Evolutionary conservation across 2,888 invertebrate genomes (phyloP), one percentile per base, ranked within the genome.

Genomic region (Mactromeris polynyma): DNA sequence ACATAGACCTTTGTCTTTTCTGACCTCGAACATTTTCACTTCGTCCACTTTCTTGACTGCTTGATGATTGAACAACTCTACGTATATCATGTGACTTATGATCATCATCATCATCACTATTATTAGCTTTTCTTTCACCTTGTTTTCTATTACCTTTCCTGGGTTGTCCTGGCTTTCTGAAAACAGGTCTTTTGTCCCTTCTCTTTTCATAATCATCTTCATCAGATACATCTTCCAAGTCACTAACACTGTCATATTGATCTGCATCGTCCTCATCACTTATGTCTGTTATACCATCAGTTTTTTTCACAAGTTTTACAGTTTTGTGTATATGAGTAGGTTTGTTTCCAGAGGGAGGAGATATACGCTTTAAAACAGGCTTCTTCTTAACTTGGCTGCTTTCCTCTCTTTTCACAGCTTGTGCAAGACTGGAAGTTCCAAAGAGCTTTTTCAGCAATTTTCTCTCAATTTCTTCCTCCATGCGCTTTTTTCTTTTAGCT

Each of bases 241-340:
- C 90, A 89, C 90, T 90, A 40, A 90, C 83, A 84, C 87, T 82
- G 31, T 90, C 90, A 87, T 90, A 90, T 31, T 85, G 77, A 64
- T 77, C 51, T 38, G 46, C 46, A 31, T 33, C 51, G 3, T 89
- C 86, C 21, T 88, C 89, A 42, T 85, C 85, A 87, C 87, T 89
- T 33, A 73, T 17, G 36, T 36, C 73, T 11, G 36, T 33, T 4
- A 89, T 85, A 85, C 87, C 85, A 64, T 90, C 89, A 17, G 84
- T n/a, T n/a, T 64, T 69, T 54, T 31, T 26, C n/a, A 51, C 69
- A 19, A 84, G n/a, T 46, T 80, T 89, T 17, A 82, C 38, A 36
- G 79, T 78, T 58, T 89, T 86, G 3, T 84, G 26, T n/a, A 33
- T 58, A 54, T 78, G 58, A 36, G 40, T 78, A 14, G 64, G 46